Conservation (phyloP, 2,888 invertebrate species). For the Lasioglossum figueresi region DNA sequence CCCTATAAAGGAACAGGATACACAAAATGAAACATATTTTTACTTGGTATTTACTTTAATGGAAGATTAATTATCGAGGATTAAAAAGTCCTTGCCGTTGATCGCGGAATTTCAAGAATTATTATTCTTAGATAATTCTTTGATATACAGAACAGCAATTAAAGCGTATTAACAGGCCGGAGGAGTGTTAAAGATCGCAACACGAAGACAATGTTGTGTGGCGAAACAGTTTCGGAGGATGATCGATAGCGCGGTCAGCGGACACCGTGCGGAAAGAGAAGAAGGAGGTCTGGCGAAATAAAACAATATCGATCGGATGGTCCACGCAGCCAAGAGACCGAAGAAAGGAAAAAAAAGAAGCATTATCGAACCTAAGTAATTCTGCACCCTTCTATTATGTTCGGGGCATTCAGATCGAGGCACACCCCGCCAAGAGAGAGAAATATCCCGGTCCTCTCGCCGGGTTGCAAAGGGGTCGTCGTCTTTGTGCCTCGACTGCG, state of each 20-base stretch:
- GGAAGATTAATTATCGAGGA: too few species aligned
- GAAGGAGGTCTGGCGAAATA: slow-evolving; percentile 28
- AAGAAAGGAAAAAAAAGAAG: slow-evolving; percentile 25
- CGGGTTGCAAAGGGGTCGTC: slow-evolving; percentile 43
- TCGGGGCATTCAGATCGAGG: slow-evolving; percentile 45
- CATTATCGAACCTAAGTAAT: slow-evolving; percentile 62
- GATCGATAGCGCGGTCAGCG: background rate
- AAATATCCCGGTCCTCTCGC: slow-evolving; percentile 36
- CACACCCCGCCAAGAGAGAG: slow-evolving; percentile 49
- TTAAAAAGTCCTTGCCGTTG: too few species aligned
- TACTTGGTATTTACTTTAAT: too few species aligned
- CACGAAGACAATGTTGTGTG: background rate
- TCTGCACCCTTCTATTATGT: slow-evolving; percentile 53
- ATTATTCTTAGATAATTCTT: too few species aligned
- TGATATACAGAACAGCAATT: background rate
- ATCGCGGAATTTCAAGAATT: too few species aligned
- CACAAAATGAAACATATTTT: too few species aligned
- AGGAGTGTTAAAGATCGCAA: background rate
- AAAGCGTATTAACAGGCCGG: background rate
- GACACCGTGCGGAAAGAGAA: background rate
- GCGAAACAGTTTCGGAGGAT: background rate
- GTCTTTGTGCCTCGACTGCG: slow-evolving; percentile 63
- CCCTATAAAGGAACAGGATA: too few species aligned
- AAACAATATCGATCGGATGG: slow-evolving; percentile 52
- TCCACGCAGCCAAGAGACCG: background rate